A percentile compares a stretch with the other conserved stretches of the same genome.
Conservation (phyloP, 1,140 invertebrate species). For the Megalonaias nervosa region DNA sequence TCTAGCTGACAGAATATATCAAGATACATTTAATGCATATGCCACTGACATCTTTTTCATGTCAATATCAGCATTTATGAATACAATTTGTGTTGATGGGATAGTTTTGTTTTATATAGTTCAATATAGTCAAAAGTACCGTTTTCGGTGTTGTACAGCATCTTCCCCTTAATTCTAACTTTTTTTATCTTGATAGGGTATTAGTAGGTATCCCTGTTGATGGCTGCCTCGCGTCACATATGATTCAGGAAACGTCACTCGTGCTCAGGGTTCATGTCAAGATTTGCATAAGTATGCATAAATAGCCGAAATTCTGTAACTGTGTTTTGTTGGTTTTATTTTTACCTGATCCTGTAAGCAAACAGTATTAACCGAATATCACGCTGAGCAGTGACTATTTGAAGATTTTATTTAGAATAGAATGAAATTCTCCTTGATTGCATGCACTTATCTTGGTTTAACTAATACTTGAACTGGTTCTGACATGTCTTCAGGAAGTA, state of each 20-base stretch:
- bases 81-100: no score
- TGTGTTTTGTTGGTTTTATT: slow-evolving; percentile 5
- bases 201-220: slow-evolving; percentile 15
- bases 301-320: neutral
- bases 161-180: slow-evolving; percentile 3
- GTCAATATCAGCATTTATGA: no score
- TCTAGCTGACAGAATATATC: no score
- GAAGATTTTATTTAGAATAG: slow-evolving; percentile 6
- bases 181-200: neutral
- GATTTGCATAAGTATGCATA: slow-evolving; percentile 22
- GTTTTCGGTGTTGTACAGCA: neutral
- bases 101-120: no score
- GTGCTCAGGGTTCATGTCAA: slow-evolving; percentile 4
- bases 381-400: no score
- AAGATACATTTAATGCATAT: no score
- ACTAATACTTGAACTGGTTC: neutral
- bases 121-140: neutral
- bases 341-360: no score
- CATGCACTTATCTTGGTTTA: neutral
- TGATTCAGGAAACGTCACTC: slow-evolving; percentile 11
- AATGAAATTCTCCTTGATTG: slow-evolving; percentile 14
- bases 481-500: neutral
- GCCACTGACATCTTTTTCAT: no score
- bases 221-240: slow-evolving; percentile 6
- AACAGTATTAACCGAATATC: no score